These are phyloP conservation scores for Sorex fumeus DNA, from an alignment of 2,113 vertebrate genomes.

Conservation along the genomic window DNA sequence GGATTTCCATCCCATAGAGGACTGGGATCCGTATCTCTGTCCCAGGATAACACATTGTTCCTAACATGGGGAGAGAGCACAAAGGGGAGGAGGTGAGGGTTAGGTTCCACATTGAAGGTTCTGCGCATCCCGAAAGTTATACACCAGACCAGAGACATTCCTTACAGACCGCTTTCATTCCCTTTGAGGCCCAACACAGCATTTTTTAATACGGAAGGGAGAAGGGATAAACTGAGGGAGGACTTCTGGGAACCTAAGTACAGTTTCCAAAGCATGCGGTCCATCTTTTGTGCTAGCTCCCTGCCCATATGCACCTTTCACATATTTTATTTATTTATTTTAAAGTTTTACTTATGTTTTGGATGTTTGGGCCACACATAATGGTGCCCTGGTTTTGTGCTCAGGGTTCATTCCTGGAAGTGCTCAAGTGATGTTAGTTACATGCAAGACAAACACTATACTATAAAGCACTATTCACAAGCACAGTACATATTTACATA, in stretches of 20 bases:
- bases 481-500: too few species aligned
- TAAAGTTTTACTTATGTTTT: too few species aligned
- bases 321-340: too few species aligned
- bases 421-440: too few species aligned
- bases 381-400: too few species aligned
- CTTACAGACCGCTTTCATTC: not conserved
- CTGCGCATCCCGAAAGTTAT: not conserved
- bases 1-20: slow-evolving; percentile 94
- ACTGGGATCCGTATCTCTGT: slow-evolving; percentile 89
- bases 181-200: not conserved
- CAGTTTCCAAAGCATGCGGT: not conserved
- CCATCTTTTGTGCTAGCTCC: too few species aligned
- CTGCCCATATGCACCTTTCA: too few species aligned
- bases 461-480: too few species aligned
- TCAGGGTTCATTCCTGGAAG: too few species aligned
- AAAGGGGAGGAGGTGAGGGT: not conserved
- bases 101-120: not conserved
- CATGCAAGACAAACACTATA: too few species aligned
- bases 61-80: slow-evolving; percentile 80
- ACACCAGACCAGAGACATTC: not conserved
- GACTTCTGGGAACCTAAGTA: not conserved
- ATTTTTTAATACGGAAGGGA: slow-evolving; percentile 52
- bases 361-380: too few species aligned
- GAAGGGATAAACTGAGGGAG: not conserved
- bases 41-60: slow-evolving; percentile 89